Conservation (phyloP, 2,797 vertebrate genomes). For the Gymnoscopelus braueri region DNA sequence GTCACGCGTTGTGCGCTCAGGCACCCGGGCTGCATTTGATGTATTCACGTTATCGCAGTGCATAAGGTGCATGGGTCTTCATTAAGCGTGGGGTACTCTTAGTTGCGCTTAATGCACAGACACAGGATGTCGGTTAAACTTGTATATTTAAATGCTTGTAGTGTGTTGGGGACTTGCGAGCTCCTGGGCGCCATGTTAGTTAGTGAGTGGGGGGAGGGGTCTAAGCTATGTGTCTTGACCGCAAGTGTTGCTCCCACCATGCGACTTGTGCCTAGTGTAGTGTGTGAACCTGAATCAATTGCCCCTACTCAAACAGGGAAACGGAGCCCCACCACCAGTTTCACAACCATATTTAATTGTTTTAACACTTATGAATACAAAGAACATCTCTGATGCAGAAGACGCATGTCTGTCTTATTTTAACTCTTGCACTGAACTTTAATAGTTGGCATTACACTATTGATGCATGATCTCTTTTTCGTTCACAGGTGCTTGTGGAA, state of each 20-base stretch:
- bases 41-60: neutral
- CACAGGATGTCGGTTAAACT: neutral
- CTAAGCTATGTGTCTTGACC: slow-evolving; percentile 51
- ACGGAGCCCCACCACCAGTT: no score
- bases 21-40: neutral
- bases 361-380: neutral
- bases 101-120: neutral
- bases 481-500: slow-evolving; percentile 54
- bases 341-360: no score
- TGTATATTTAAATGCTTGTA: slow-evolving; percentile 57
- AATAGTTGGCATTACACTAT: neutral
- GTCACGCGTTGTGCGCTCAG: slow-evolving; percentile 28
- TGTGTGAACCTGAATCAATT: no score
- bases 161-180: slow-evolving; percentile 39
- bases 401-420: neutral
- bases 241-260: slow-evolving; percentile 40
- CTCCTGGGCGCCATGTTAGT: slow-evolving; percentile 82
- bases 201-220: slow-evolving; percentile 78
- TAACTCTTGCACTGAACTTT: neutral
- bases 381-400: neutral
- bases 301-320: no score
- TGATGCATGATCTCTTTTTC: slow-evolving; percentile 34
- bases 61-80: neutral
- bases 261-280: neutral
- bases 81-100: no score